Evolutionary conservation across 2,888 invertebrate genomes (phyloP).

Genomic region (Ariolimax columbianus): DNA sequence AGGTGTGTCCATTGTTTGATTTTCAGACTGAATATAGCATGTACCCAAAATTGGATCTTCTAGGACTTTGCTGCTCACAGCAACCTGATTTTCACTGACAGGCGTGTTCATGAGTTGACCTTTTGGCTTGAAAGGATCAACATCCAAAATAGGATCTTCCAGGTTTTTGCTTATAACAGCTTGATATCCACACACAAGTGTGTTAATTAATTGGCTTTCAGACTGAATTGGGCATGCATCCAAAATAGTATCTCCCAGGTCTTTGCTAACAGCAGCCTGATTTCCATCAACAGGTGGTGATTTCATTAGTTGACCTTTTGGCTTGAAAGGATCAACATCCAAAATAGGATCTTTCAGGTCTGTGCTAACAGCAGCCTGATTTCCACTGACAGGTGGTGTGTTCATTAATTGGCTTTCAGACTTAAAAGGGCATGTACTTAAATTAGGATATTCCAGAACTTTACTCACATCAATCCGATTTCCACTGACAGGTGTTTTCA

Average conservation of each 20-base stretch:
- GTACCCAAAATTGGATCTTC: neutral
- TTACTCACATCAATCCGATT: neutral
- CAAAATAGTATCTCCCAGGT: neutral
- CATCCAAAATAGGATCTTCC: neutral
- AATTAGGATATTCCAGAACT: neutral
- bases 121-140: slow-evolving; percentile 26
- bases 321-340: slow-evolving; percentile 36
- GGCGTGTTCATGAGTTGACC: slow-evolving; percentile 22
- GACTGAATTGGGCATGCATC: slow-evolving; percentile 43
- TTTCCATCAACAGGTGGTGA: neutral
- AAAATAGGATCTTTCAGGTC: neutral
- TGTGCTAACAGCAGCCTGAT: neutral
- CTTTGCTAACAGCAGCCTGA: neutral
- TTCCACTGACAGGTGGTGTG: neutral
- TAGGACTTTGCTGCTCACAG: neutral
- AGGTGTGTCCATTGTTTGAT: slow-evolving; percentile 16
- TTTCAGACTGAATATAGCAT: slow-evolving; percentile 32
- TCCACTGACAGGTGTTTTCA: slow-evolving; percentile 1
- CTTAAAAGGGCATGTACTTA: neutral
- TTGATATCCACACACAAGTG: neutral
- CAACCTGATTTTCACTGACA: neutral
- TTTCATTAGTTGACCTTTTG: slow-evolving; percentile 27
- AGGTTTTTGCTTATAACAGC: neutral
- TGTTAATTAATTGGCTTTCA: slow-evolving; percentile 12
- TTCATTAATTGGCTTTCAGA: slow-evolving; percentile 30